Evolutionary conservation across 2,797 vertebrate species (phyloP).

Genomic region (Halcyon smyrnensis): DNA sequence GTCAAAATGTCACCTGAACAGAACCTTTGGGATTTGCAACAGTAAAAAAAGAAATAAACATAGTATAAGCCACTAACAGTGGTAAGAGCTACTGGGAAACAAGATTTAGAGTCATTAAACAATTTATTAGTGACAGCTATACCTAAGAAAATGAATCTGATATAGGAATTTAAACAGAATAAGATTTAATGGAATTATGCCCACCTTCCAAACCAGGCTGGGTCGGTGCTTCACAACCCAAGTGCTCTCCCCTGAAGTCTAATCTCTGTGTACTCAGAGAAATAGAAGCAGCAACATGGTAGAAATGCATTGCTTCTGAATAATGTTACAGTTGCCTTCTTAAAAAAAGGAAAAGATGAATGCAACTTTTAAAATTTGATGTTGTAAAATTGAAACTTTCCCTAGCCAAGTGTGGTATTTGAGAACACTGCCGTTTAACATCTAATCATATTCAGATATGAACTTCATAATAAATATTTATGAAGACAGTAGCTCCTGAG

Average conservation of each 20-base stretch:
- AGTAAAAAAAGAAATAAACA: background rate
- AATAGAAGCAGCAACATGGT: background rate
- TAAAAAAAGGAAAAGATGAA: background rate
- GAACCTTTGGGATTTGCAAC: background rate
- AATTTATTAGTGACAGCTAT: background rate
- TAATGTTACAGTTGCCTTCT: background rate
- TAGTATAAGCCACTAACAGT: background rate
- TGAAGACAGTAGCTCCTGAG: background rate
- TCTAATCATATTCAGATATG: slow-evolving; percentile 29
- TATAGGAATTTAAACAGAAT: background rate
- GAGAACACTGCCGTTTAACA: background rate
- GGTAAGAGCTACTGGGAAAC: background rate
- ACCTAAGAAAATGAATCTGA: background rate
- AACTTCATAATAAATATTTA: slow-evolving; percentile 33
- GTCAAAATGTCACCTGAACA: background rate
- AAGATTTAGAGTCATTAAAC: background rate
- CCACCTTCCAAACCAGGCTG: background rate
- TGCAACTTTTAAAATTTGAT: background rate
- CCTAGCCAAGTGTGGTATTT: background rate
- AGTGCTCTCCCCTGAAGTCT: background rate
- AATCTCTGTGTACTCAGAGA: background rate
- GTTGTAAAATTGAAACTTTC: background rate
- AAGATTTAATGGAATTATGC: background rate
- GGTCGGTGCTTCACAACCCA: background rate
- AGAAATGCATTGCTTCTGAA: background rate